These are phyloP conservation scores for Anomalospiza imberbis DNA, from an alignment of 2,797 vertebrate species.

Conservation along the genomic window DNA sequence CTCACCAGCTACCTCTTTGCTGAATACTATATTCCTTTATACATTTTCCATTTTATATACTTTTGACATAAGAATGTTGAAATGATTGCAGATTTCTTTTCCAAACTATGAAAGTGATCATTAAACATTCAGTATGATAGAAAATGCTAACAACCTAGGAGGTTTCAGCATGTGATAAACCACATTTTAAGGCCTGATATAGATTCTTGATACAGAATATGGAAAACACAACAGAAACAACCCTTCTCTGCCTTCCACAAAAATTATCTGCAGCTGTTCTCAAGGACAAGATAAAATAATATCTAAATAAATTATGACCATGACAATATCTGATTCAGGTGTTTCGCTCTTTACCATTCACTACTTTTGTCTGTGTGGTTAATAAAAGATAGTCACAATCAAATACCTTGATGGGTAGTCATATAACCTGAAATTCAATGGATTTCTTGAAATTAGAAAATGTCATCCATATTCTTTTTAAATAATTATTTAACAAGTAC, in stretches of 20 bases:
- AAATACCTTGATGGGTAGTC: not conserved
- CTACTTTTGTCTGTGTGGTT: not conserved
- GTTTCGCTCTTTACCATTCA: not conserved
- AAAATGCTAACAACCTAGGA: not conserved
- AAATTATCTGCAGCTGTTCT: not conserved
- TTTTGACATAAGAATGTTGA: not conserved
- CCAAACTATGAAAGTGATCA: not conserved
- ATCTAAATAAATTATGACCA: not conserved
- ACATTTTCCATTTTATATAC: not conserved
- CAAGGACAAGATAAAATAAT: not conserved
- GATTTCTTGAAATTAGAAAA: not conserved
- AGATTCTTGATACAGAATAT: not conserved
- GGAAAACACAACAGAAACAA: not conserved
- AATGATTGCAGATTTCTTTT: not conserved
- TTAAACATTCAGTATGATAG: not conserved
- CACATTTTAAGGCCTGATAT: not conserved
- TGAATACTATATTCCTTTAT: not conserved
- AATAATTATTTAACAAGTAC: not conserved
- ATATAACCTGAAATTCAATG: not conserved
- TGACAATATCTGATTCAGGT: not conserved
- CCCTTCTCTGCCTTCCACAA: not conserved
- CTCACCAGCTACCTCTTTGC: not conserved
- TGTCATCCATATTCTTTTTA: not conserved
- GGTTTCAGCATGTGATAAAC: not conserved
- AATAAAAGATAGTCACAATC: not conserved